Evolutionary conservation across 2,113 vertebrate species (phyloP).

Genomic region (Pseudopodoces humilis): DNA sequence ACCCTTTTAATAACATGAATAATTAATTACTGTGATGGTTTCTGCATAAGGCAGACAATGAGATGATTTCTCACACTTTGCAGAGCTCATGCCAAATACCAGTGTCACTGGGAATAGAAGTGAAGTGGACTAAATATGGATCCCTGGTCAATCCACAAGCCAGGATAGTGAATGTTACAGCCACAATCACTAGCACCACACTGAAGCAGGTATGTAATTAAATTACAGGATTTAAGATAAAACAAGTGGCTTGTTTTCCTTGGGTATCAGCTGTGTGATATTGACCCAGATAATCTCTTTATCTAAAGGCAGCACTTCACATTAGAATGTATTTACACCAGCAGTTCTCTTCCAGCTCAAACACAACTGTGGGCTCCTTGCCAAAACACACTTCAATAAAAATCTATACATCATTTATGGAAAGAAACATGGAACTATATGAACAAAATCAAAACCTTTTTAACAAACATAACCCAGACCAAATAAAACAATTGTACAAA

Average conservation of each 20-base stretch:
- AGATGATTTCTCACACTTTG: not conserved
- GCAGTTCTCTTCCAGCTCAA: not conserved
- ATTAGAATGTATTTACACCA: not conserved
- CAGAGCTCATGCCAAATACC: slow-evolving; percentile 84
- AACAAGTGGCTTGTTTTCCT: not conserved
- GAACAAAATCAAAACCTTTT: not conserved
- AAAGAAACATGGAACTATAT: not conserved
- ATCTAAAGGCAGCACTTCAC: not conserved
- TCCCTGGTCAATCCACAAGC: slow-evolving; percentile 89
- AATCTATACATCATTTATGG: not conserved
- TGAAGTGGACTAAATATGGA: slow-evolving; percentile 92
- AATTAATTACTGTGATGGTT: not conserved
- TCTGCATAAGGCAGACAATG: not conserved
- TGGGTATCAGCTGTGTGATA: not conserved
- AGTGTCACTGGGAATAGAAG: slow-evolving; percentile 80
- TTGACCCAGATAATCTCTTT: not conserved
- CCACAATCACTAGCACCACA: slow-evolving; percentile 44
- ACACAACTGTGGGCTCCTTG: not conserved
- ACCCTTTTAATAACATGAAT: not conserved
- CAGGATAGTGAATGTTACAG: slow-evolving; percentile 83
- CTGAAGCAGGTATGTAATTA: slow-evolving; percentile 63
- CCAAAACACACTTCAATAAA: not conserved
- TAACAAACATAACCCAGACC: not conserved
- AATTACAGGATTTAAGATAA: not conserved
- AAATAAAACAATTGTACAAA: not conserved